These are phyloP conservation scores for Aphelenchoides besseyi DNA, from an alignment of 1,140 invertebrate genomes.

Conservation along the genomic window DNA sequence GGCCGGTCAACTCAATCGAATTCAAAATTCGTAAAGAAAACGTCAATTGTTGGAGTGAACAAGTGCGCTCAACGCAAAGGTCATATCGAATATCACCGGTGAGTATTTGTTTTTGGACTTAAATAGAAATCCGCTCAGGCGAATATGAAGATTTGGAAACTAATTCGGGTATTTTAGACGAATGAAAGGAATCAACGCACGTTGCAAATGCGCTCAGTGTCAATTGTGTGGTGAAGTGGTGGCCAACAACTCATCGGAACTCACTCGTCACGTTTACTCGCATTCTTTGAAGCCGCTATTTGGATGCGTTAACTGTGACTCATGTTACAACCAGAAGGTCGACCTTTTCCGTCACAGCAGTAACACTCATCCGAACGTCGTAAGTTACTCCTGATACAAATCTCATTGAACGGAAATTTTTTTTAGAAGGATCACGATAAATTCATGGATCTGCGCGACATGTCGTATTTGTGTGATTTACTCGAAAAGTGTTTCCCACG, in stretches of 20 bases:
- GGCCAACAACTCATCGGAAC: neutral
- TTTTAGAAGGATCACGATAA: constrained; percentile 4
- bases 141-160: neutral
- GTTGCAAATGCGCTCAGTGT: constrained; percentile 1
- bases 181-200: constrained; percentile 2
- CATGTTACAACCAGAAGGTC: neutral
- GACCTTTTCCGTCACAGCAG: neutral
- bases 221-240: neutral
- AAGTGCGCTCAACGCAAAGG: neutral
- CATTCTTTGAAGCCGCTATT: neutral
- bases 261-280: constrained; percentile 1
- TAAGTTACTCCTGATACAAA: constrained; percentile 10
- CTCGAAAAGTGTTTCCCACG: constrained; percentile 6
- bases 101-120: neutral
- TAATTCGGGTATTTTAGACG: constrained; percentile 8
- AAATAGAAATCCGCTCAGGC: neutral
- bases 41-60: neutral
- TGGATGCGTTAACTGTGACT: constrained; percentile 1
- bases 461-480: neutral
- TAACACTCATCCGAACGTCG: neutral
- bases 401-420: neutral
- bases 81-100: constrained; percentile 5
- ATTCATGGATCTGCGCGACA: neutral
- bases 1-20: neutral
- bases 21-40: neutral